A percentile compares a stretch with the other conserved stretches of the same genome.
Conservation (phyloP, 2,113 vertebrate genomes). For the Corythornis vintsioides region DNA sequence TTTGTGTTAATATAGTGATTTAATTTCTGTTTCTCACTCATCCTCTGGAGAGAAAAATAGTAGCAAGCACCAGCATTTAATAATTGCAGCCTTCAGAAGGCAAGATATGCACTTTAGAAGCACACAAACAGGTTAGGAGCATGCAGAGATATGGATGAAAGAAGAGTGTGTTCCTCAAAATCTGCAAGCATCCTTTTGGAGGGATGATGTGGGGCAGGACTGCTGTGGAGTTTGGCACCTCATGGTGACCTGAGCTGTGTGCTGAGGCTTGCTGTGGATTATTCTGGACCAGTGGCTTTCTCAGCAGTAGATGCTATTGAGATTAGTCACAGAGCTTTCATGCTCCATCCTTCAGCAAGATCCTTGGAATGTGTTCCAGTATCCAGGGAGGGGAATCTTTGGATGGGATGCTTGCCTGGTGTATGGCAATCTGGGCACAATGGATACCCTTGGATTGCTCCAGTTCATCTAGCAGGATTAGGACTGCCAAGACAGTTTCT, state of each 20-base stretch:
- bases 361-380: background rate
- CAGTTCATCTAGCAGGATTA: slow-evolving; percentile 25
- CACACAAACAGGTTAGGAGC: background rate
- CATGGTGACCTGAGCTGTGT: fast-evolving
- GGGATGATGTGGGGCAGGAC: background rate
- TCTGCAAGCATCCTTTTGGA: background rate
- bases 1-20: slow-evolving; percentile 1
- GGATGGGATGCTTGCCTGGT: background rate
- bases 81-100: slow-evolving; percentile 21
- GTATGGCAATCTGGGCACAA: slow-evolving; percentile 28
- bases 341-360: background rate
- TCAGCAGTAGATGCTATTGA: slow-evolving; percentile 47
- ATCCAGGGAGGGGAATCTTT: background rate
- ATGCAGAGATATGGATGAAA: background rate
- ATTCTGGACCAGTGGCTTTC: slow-evolving; percentile 8
- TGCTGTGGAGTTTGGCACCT: background rate
- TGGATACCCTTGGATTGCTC: background rate
- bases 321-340: slow-evolving; percentile 32
- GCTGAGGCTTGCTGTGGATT: slow-evolving; percentile 19
- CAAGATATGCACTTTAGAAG: background rate
- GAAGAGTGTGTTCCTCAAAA: background rate
- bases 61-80: background rate
- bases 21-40: slow-evolving; percentile 37
- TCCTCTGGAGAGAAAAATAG: slow-evolving; percentile 2
- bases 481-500: slow-evolving; percentile 13